Evolutionary conservation across 2,888 invertebrate genomes (phyloP).

Genomic region (Pinctada fucata): DNA sequence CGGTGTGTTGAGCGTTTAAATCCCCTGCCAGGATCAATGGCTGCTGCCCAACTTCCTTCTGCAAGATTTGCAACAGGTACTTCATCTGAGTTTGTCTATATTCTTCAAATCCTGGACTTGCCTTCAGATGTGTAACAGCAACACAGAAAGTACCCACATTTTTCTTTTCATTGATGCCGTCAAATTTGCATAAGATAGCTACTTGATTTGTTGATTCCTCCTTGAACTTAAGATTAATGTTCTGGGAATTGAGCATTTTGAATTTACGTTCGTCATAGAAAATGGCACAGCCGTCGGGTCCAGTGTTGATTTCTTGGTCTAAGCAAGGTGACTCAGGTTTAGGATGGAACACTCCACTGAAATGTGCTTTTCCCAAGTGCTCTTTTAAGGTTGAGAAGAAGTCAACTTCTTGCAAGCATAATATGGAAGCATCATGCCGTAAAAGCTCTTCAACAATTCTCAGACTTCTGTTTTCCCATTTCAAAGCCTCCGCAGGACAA

Average conservation of each 20-base stretch:
- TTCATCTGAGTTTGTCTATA: constrained; percentile 64
- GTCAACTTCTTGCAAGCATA: constrained; percentile 88
- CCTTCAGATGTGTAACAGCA: constrained; percentile 86
- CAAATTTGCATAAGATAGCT: constrained; percentile 79
- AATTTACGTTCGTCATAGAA: constrained; percentile 84
- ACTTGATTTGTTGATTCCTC: constrained; percentile 76
- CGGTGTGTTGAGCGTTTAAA: constrained; percentile 86
- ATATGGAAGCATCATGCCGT: constrained; percentile 83
- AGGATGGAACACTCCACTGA: constrained; percentile 84
- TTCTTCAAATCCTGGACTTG: constrained; percentile 80
- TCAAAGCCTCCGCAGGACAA: constrained; percentile 84
- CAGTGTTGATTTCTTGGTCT: constrained; percentile 84
- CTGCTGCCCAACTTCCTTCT: constrained; percentile 43
- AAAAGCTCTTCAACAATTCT: constrained; percentile 85
- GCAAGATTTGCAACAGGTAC: constrained; percentile 57
- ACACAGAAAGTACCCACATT: constrained; percentile 83
- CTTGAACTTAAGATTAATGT: constrained; percentile 52
- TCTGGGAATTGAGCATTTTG: constrained; percentile 78
- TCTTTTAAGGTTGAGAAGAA: constrained; percentile 83
- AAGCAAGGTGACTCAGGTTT: constrained; percentile 88
- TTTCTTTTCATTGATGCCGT: constrained; percentile 46
- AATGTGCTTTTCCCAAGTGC: constrained; percentile 82
- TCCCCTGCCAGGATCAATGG: constrained; percentile 85
- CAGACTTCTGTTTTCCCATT: constrained; percentile 84
- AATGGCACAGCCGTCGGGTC: constrained; percentile 88